Evolutionary conservation across 2,888 invertebrate species (phyloP).

Genomic region (Malthinus flaveolus): DNA sequence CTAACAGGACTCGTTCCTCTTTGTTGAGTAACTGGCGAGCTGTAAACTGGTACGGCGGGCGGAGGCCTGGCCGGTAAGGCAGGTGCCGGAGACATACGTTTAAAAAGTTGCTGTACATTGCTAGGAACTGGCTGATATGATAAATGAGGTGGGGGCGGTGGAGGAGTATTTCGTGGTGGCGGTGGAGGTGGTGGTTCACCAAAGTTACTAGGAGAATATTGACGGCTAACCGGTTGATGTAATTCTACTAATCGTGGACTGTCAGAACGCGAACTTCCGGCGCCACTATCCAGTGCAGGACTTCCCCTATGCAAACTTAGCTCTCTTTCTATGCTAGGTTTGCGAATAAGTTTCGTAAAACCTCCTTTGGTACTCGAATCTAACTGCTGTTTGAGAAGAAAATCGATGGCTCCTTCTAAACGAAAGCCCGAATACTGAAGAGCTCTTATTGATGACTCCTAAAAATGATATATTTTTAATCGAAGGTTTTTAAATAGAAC

Average conservation of each 20-base stretch:
- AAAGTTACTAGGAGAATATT: conserved; percentile 70
- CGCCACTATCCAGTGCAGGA: conserved; percentile 85
- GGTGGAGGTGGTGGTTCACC: conserved; percentile 60
- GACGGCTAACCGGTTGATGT: conserved; percentile 69
- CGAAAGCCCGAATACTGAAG: conserved; percentile 72
- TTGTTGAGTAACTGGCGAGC: conserved; percentile 42
- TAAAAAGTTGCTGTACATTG: conserved; percentile 72
- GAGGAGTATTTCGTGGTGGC: conserved; percentile 64
- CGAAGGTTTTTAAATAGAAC: background rate
- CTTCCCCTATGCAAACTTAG: conserved; percentile 76
- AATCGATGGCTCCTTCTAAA: conserved; percentile 71
- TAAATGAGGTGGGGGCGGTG: conserved; percentile 64
- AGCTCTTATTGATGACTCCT: conserved; percentile 72
- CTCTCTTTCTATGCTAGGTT: conserved; percentile 87
- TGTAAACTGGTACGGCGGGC: conserved; percentile 60
- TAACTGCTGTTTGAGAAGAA: conserved; percentile 66
- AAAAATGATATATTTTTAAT: conserved; percentile 31
- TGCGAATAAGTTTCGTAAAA: conserved; percentile 75
- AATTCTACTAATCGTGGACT: conserved; percentile 75
- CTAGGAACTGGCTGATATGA: conserved; percentile 63
- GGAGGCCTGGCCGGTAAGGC: conserved; percentile 71
- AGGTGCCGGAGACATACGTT: conserved; percentile 75
- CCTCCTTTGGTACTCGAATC: conserved; percentile 56
- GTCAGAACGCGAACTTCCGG: conserved; percentile 87
- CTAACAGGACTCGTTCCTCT: conserved; percentile 70